Conservation (phyloP, 1,140 invertebrate species). For the Calliphora vicina region DNA sequence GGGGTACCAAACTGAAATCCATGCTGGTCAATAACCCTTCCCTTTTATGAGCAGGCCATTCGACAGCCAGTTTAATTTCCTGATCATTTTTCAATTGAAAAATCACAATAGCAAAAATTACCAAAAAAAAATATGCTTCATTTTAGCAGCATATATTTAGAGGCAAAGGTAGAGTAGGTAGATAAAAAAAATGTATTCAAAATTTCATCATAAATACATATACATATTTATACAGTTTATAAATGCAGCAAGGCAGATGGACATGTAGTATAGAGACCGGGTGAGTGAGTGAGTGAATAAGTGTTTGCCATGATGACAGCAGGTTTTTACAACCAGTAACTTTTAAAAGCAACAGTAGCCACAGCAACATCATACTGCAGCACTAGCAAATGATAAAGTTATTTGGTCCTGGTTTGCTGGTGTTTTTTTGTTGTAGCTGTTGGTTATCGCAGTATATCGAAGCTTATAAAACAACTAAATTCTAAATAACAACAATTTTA, state of each 20-base stretch:
- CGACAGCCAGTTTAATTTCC: conserved; percentile 46
- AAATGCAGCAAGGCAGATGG: background rate
- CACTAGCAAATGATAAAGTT: conserved; percentile 3
- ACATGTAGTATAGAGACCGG: background rate
- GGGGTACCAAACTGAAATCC: no score
- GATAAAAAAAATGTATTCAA: background rate
- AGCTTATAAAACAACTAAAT: background rate
- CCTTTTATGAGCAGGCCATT: background rate
- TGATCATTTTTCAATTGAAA: conserved; percentile 52
- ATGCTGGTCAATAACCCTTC: background rate
- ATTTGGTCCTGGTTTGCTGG: background rate
- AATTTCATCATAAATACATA: background rate
- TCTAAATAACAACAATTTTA: conserved; percentile 16
- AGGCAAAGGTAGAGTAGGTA: background rate
- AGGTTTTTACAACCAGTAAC: background rate
- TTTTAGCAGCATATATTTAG: background rate
- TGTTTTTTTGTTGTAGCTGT: background rate
- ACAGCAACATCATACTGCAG: background rate
- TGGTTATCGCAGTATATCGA: background rate
- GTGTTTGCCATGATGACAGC: background rate
- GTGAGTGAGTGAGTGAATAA: no score
- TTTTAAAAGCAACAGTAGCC: background rate
- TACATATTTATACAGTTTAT: background rate
- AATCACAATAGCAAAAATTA: conserved; percentile 22
- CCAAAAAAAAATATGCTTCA: background rate